These are phyloP conservation scores for Staurois parvus DNA, from an alignment of 2,797 vertebrate genomes.

Conservation along the genomic window DNA sequence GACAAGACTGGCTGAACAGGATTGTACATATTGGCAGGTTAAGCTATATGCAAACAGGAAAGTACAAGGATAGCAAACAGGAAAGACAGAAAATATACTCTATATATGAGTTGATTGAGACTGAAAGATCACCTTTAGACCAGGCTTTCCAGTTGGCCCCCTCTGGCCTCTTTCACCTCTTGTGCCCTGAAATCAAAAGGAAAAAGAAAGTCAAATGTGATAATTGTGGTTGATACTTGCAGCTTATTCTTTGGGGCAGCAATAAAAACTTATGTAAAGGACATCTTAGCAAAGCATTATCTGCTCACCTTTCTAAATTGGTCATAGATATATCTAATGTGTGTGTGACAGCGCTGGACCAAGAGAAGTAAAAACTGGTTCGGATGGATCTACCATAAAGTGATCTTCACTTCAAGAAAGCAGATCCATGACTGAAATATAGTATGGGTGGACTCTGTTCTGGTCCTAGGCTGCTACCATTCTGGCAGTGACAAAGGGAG, in stretches of 20 bases:
- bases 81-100: background rate
- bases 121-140: slow-evolving; percentile 81
- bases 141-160: slow-evolving; percentile 87
- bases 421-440: too few species aligned
- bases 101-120: background rate
- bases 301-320: background rate
- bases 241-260: too few species aligned
- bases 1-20: too few species aligned
- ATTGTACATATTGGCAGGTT: too few species aligned
- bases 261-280: background rate
- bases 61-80: background rate
- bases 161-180: slow-evolving; percentile 86
- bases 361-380: too few species aligned
- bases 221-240: background rate
- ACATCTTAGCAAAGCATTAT: background rate
- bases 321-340: too few species aligned
- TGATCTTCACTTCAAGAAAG: too few species aligned
- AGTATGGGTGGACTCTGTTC: too few species aligned
- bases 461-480: too few species aligned
- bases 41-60: background rate
- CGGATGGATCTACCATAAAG: too few species aligned
- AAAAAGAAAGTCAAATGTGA: background rate
- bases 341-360: too few species aligned
- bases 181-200: slow-evolving; percentile 75
- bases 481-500: too few species aligned